Conservation (phyloP, 2,113 vertebrate genomes). For the Probosciger aterrimus region DNA sequence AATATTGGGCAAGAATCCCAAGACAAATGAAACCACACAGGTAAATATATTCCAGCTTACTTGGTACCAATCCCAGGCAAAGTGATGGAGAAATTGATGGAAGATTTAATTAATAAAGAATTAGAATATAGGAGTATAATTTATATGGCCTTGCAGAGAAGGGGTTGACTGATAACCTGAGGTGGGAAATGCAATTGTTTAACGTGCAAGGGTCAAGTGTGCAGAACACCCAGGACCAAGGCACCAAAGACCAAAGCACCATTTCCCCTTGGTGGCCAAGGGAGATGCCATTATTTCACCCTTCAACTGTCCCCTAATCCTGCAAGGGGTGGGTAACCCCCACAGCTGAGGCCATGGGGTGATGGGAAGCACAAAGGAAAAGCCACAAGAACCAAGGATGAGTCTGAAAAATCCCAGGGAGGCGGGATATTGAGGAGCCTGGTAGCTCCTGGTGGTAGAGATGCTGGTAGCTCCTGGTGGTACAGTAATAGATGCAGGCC, state of each 20-base stretch:
- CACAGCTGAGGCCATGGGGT: accelerated
- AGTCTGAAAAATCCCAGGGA: background rate
- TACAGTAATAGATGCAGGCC: background rate
- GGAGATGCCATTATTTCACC: background rate
- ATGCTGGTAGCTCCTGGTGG: background rate
- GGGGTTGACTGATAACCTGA: background rate
- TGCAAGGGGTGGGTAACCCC: accelerated
- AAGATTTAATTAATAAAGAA: background rate
- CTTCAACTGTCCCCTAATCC: background rate
- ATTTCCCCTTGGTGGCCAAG: background rate
- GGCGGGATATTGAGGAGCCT: background rate
- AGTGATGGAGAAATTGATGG: background rate
- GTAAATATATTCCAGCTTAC: background rate
- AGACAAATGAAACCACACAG: background rate
- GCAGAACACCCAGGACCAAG: background rate
- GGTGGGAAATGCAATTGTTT: accelerated
- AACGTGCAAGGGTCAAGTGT: accelerated
- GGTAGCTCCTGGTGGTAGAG: background rate
- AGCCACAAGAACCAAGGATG: background rate
- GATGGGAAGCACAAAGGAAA: background rate
- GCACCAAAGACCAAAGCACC: accelerated
- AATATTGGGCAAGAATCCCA: background rate
- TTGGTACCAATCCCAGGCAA: background rate
- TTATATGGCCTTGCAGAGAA: background rate
- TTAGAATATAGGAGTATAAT: background rate